Evolutionary conservation across 2,113 vertebrate species (phyloP).

Genomic region (Saguinus midas): DNA sequence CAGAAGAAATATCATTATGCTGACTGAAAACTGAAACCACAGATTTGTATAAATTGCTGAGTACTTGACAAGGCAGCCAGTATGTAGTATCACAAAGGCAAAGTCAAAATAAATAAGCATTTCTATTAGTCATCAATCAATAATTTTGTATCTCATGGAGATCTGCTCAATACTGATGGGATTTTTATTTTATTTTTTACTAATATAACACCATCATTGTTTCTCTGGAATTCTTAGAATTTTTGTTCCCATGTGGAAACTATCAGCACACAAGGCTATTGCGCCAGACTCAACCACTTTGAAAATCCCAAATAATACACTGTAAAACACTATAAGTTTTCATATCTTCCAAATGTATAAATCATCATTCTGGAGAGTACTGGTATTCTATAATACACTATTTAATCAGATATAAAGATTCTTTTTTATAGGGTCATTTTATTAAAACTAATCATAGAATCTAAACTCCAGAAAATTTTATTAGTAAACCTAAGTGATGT

Average conservation of each 20-base stretch:
- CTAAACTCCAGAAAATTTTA: neutral
- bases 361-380: neutral
- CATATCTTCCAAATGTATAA: neutral
- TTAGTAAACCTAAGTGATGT: neutral
- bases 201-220: neutral
- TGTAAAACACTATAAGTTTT: neutral
- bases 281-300: neutral
- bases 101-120: neutral
- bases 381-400: neutral
- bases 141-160: neutral
- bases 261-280: neutral
- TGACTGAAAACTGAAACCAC: neutral
- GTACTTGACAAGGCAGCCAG: neutral
- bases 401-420: neutral
- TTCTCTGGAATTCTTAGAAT: neutral
- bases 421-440: neutral
- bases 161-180: neutral
- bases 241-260: neutral
- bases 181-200: neutral
- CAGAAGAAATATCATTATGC: neutral
- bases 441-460: neutral
- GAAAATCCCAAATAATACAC: neutral
- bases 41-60: neutral
- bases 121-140: neutral
- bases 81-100: neutral